phyloP scores from a whole-genome alignment of 2,113 vertebrate species.

The Cyanoderma ruficeps region DNA sequence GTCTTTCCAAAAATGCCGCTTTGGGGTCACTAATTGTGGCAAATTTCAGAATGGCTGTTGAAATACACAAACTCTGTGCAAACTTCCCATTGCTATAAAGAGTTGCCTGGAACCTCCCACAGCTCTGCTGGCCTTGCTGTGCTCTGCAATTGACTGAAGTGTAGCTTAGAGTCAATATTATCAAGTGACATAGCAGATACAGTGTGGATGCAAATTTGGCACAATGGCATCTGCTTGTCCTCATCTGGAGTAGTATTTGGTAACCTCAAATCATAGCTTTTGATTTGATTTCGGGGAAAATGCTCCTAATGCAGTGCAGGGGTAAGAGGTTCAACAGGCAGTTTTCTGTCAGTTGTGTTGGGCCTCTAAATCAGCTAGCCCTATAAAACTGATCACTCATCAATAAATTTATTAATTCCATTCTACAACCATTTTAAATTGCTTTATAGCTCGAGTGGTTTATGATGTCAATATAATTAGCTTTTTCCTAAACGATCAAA shows the following conservation, averaged over 20 bases:
- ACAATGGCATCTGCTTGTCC: neutral
- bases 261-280: accelerated
- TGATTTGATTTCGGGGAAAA: neutral
- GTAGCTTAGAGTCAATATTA: neutral
- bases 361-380: neutral
- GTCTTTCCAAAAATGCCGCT: neutral
- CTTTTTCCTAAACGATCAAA: constrained; percentile 32
- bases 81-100: neutral
- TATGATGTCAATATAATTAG: constrained; percentile 59
- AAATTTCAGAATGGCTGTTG: neutral
- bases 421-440: neutral
- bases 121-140: neutral
- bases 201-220: neutral
- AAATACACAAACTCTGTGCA: neutral
- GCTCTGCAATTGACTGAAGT: neutral
- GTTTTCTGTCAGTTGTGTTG: neutral
- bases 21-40: neutral
- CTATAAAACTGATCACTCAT: neutral
- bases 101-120: neutral
- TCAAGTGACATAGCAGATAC: accelerated
- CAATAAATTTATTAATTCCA: neutral
- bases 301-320: neutral
- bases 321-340: neutral
- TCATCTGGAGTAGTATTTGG: neutral
- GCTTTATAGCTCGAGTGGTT: neutral